Percentiles rank a stretch among this genome's conserved stretches.
Conservation (phyloP, 37 sponge, comb jelly and placozoan species). For the Geodia barretti region DNA sequence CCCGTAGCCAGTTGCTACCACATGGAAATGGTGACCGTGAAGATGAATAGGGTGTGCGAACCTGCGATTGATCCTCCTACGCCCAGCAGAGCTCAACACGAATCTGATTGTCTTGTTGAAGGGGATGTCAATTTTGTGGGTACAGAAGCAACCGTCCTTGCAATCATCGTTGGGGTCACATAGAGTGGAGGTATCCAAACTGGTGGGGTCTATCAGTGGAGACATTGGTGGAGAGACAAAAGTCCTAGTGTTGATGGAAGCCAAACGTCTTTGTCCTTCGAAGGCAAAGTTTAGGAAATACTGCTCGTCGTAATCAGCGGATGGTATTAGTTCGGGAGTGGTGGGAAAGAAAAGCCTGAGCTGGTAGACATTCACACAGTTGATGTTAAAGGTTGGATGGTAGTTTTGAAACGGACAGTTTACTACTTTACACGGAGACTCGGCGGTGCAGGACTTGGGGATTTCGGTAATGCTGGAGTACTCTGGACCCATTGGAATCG, state of each 20-base stretch:
- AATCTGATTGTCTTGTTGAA: not conserved
- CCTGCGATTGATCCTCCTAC: not conserved
- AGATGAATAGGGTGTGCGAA: constrained; percentile 69
- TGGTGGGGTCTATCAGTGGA: not conserved
- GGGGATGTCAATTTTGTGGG: not conserved
- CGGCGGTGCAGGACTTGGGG: not conserved
- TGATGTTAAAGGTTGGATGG: constrained; percentile 9
- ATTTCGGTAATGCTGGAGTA: constrained; percentile 8
- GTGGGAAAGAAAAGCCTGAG: constrained; percentile 13
- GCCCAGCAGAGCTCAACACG: constrained; percentile 5
- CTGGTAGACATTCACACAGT: constrained; percentile 10
- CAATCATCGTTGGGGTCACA: constrained; percentile 16
- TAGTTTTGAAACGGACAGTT: constrained; percentile 26
- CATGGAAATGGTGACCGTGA: constrained; percentile 67
- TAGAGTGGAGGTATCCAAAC: not conserved
- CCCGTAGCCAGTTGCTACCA: constrained; percentile 48
- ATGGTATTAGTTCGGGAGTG: not conserved
- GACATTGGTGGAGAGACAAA: not conserved
- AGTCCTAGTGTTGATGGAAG: constrained; percentile 21
- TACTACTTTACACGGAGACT: constrained; percentile 15
- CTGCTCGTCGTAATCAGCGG: not conserved
- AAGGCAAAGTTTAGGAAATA: constrained; percentile 36
- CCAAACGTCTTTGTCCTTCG: not conserved
- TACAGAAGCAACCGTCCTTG: constrained; percentile 9
- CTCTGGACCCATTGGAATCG: not conserved